Evolutionary conservation across 2,888 invertebrate species (phyloP).

Genomic region (Trissoscelio sp.): DNA sequence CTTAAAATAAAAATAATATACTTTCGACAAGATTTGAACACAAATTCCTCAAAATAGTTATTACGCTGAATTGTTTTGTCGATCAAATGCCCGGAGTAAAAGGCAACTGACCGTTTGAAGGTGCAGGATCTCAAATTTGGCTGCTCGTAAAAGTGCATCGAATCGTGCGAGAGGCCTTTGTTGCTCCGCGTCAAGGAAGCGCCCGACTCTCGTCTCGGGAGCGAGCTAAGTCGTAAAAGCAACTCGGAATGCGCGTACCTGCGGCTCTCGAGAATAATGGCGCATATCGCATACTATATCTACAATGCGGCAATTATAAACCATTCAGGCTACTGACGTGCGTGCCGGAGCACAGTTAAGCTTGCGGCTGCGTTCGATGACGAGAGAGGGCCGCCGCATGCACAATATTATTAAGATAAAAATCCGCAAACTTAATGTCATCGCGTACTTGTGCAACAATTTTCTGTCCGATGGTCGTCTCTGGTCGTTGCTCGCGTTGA

Average conservation of each 20-base stretch:
- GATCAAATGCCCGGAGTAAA: slow-evolving; percentile 8
- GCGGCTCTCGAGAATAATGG: slow-evolving; percentile 64
- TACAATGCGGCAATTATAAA: slow-evolving; percentile 80
- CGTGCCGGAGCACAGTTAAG: slow-evolving; percentile 77
- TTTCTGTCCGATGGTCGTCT: slow-evolving; percentile 63
- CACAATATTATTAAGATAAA: slow-evolving; percentile 77
- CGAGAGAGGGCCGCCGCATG: slow-evolving; percentile 60
- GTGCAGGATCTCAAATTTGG: slow-evolving; percentile 47
- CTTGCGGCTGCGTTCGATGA: slow-evolving; percentile 71
- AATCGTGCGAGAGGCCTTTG: slow-evolving; percentile 54
- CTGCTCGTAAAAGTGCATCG: slow-evolving; percentile 60
- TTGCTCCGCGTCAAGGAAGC: slow-evolving; percentile 57
- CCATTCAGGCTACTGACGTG: slow-evolving; percentile 78
- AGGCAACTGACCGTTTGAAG: slow-evolving; percentile 16
- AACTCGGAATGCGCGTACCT: slow-evolving; percentile 67
- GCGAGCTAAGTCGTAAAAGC: slow-evolving; percentile 64
- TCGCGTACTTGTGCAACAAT: slow-evolving; percentile 74
- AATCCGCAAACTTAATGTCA: slow-evolving; percentile 77
- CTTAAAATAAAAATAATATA: no score
- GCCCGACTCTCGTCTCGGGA: slow-evolving; percentile 59
- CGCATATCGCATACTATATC: slow-evolving; percentile 76
- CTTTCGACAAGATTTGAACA: not conserved
- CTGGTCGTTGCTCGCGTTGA: slow-evolving; percentile 55
- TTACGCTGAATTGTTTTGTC: slow-evolving; percentile 41
- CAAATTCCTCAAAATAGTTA: not conserved